Conservation (phyloP, 2,888 invertebrate species). For the Clepsis dumicolana region DNA sequence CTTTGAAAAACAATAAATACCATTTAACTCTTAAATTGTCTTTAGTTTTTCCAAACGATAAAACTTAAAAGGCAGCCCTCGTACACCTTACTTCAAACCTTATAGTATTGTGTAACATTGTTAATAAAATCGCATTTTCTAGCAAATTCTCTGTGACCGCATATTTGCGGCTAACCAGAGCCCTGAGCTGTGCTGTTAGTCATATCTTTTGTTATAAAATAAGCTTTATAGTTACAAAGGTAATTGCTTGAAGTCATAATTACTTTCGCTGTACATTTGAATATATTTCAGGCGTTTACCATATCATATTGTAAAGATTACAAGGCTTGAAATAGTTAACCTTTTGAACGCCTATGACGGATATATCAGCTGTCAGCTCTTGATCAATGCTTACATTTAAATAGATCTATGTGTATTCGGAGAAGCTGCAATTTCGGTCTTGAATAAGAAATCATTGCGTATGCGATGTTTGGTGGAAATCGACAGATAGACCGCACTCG, state of each 20-base stretch:
- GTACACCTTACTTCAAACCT: neutral
- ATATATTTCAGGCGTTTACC: neutral
- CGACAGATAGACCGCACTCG: too few species aligned
- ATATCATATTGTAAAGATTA: neutral
- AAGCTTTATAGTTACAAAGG: neutral
- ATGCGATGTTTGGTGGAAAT: too few species aligned
- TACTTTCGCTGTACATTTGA: neutral
- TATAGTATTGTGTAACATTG: neutral
- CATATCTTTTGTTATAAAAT: constrained; percentile 19
- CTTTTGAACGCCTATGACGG: neutral
- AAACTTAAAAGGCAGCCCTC: too few species aligned
- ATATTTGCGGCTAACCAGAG: constrained; percentile 22
- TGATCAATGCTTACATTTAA: too few species aligned
- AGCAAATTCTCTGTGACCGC: constrained; percentile 24
- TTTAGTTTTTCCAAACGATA: too few species aligned
- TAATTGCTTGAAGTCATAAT: constrained; percentile 5
- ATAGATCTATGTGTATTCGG: too few species aligned
- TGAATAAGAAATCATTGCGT: too few species aligned
- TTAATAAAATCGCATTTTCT: constrained; percentile 29
- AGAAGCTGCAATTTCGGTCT: too few species aligned
- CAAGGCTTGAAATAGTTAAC: neutral
- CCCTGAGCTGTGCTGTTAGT: constrained; percentile 10
- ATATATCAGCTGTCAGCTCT: too few species aligned
- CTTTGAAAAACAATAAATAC: too few species aligned
- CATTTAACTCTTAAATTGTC: too few species aligned